Base-by-base conservation (phyloP, 2,888 invertebrate genomes). In the Seladonia tumulorum region DNA sequence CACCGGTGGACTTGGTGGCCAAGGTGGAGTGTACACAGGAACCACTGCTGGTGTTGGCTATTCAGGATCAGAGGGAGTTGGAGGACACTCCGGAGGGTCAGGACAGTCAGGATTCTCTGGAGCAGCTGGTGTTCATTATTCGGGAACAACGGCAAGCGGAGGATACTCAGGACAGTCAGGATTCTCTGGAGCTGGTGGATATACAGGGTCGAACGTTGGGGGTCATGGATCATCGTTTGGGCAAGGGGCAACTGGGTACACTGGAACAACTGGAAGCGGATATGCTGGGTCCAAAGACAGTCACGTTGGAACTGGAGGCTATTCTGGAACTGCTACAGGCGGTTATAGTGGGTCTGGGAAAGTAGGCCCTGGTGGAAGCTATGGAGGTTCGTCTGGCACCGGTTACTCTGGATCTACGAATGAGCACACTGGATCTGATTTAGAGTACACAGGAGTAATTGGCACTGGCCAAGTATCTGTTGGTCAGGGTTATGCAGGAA, bases 1-100 rank as follows among this genome's bases (percentile, higher is more conserved):
- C 0, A 90, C 87, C 1, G 85, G 83, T 42, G 76, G 66, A 63
- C 71, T 87, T 53, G 89, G 85, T n/a, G 79, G 81, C 8, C 77
- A 80, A 42, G 57, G 45, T 16, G 80, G 73, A 76, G 75, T 70
- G 14, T 76, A 79, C 18, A 45, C 73, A 0, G 77, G 72, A 22
- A 60, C 81, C 7, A 76, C 79, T 14, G 76, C 39, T 45, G 75
- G 81, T 22, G 22, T 35, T 14, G 78, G 75, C 10, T 73, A 83
- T 39, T 29, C 78, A 39, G 87, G 76, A 18, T 35, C 74, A 16
- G 60, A 12, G 8, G 68, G 78, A 22, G 29, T 10, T 10, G 68
- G 63, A 72, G 79, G 76, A 10, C n/a, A 81, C 5, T 66, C 47
- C 16, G 47, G 47, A 49, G 5, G n/a, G 8, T 53, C 53, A 0